Evolutionary conservation across 2,113 vertebrate species (phyloP).

Genomic region (Mesoclemmys tuberculata): DNA sequence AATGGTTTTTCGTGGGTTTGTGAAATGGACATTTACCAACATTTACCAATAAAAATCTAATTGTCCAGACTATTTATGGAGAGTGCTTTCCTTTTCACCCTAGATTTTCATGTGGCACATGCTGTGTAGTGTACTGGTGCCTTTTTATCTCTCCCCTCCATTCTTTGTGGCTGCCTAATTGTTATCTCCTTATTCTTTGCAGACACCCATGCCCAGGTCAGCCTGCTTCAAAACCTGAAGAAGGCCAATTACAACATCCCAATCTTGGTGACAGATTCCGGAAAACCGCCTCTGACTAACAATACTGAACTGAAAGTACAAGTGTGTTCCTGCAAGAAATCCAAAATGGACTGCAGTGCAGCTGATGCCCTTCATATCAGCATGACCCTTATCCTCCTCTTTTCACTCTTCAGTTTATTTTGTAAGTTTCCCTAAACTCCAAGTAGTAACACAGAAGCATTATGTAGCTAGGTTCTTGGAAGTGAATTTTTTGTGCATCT

Average conservation of each 20-base stretch:
- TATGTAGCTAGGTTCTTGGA: not conserved
- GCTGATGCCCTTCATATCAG: conserved; percentile 79
- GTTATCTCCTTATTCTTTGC: conserved; percentile 30
- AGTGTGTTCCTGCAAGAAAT: conserved; percentile 97
- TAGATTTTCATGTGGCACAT: not conserved
- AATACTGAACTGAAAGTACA: conserved; percentile 94
- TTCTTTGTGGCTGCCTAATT: not conserved
- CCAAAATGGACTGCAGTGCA: conserved; percentile 94
- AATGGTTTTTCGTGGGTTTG: not conserved
- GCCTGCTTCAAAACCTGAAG: conserved; percentile 94
- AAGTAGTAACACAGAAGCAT: accelerated
- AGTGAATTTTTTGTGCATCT: not conserved
- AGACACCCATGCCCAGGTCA: conserved; percentile 94
- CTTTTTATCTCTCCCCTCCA: not conserved
- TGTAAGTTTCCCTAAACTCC: conserved; percentile 78
- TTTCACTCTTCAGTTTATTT: conserved; percentile 81
- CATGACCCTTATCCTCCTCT: conserved; percentile 76
- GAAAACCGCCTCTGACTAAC: conserved; percentile 92
- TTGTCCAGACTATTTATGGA: not conserved
- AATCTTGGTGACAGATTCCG: conserved; percentile 94
- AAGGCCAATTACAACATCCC: conserved; percentile 97
- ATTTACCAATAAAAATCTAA: not conserved
- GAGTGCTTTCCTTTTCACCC: not conserved
- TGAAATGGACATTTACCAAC: not conserved
- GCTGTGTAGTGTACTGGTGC: not conserved